Evolutionary conservation across 2,888 invertebrate genomes (phyloP), one percentile per base, ranked within the genome.

Genomic region (Eilema griseolum): DNA sequence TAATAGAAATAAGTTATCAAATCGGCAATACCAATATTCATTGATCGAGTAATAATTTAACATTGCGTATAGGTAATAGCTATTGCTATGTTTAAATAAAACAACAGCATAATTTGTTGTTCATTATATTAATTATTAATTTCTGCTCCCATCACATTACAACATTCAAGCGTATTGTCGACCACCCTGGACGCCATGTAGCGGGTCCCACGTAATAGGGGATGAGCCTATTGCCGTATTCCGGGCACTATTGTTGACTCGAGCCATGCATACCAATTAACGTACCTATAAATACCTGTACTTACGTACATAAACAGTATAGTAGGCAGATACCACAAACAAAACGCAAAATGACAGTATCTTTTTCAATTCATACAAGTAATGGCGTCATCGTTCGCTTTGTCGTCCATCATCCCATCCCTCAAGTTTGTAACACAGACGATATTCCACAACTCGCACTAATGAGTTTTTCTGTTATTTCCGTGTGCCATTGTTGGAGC

Each of bases 391-490:
- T 77, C 69, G 67, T 61, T 57, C 61, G 71, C 71, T 69, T 71
- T 67, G 76, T 71, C 72, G 69, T 72, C 69, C 67, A 64, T 79
- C 73, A 77, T 81, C 75, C 72, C 71, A 73, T 75, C 82, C 71
- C n/a, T 37, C 71, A 77, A 81, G 70, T 77, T 79, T 69, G 66
- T 79, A 61, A 70, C 61, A 75, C 70, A 59, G 66, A 11, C 56
- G 63, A 73, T 72, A 69, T 72, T 71, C 71, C 69, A 59, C 66
- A 64, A 69, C 70, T 72, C 63, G 23, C 80, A 76, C 78, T 81
- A 82, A 81, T 82, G 80, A 82, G 80, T 80, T 81, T 80, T 82
- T 80, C 76, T 82, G 73, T 67, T 57, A 73, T 81, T 76, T 78
- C 80, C 82, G 57, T 46, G 56, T 2, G 64, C 73, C 61, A 81